Conservation (phyloP, 2,888 invertebrate species). For the Trichogramma dendrolimi region DNA sequence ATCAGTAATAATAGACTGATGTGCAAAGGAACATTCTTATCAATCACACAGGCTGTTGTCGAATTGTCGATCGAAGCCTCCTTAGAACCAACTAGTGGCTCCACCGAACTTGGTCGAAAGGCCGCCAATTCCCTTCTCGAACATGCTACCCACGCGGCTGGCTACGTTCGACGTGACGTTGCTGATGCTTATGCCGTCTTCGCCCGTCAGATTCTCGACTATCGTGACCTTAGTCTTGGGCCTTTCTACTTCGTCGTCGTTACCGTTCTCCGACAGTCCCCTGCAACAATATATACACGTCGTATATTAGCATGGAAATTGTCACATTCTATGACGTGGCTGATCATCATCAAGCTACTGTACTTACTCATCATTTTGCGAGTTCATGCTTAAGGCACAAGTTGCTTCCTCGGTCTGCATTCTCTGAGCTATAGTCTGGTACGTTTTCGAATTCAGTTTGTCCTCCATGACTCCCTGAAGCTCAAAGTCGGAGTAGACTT, state of each 20-base stretch:
- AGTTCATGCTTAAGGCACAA: constrained; percentile 80
- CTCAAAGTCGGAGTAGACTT: constrained; percentile 98
- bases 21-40: too few relatives aligned
- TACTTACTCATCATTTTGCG: constrained; percentile 66
- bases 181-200: constrained; percentile 71
- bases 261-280: constrained; percentile 52
- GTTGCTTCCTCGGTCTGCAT: constrained; percentile 97
- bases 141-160: constrained; percentile 82
- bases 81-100: constrained; percentile 79
- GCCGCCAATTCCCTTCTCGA: constrained; percentile 86
- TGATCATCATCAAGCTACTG: not conserved
- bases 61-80: not conserved
- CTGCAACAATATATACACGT: constrained; percentile 30
- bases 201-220: constrained; percentile 60
- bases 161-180: constrained; percentile 81
- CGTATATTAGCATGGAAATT: not conserved
- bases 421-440: constrained; percentile 86
- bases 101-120: constrained; percentile 84
- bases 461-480: constrained; percentile 98
- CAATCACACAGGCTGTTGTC: too few relatives aligned
- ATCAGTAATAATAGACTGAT: too few relatives aligned
- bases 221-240: constrained; percentile 61
- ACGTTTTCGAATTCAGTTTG: constrained; percentile 90
- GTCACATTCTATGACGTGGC: too few relatives aligned
- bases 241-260: constrained; percentile 60